Conservation (phyloP, 1,140 invertebrate species). For the Lordiphosa collinella region DNA sequence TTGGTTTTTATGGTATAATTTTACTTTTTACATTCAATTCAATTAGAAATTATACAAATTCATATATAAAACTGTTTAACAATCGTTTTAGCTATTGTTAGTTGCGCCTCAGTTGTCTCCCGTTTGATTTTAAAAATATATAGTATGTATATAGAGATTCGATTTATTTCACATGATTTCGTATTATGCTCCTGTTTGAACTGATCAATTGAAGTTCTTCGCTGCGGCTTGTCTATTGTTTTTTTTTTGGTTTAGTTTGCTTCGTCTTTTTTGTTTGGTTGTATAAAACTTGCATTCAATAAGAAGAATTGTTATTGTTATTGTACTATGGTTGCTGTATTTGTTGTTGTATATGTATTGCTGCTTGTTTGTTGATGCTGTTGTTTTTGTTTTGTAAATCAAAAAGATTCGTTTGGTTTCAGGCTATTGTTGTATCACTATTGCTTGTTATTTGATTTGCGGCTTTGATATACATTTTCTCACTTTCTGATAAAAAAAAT, state of each 20-base stretch:
- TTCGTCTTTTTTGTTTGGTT: slow-evolving; percentile 29
- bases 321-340: slow-evolving; percentile 74
- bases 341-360: slow-evolving; percentile 55
- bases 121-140: slow-evolving; percentile 53
- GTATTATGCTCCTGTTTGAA: slow-evolving; percentile 26
- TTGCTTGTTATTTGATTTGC: slow-evolving; percentile 54
- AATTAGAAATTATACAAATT: slow-evolving; percentile 70
- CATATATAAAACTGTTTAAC: slow-evolving; percentile 74
- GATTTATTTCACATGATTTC: slow-evolving; percentile 24
- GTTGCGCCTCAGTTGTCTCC: slow-evolving; percentile 21
- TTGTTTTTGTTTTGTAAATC: slow-evolving; percentile 33
- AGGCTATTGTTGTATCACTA: slow-evolving; percentile 63
- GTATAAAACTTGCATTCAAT: slow-evolving; percentile 62
- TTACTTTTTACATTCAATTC: slow-evolving; percentile 49
- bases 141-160: slow-evolving; percentile 47
- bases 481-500: slow-evolving; percentile 54
- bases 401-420: slow-evolving; percentile 30
- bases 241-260: slow-evolving; percentile 22
- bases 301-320: slow-evolving; percentile 67
- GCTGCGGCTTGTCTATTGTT: slow-evolving; percentile 13
- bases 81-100: slow-evolving; percentile 70
- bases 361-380: slow-evolving; percentile 76
- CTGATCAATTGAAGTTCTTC: slow-evolving; percentile 21
- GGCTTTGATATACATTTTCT: slow-evolving; percentile 39
- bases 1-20: slow-evolving; percentile 38